A percentile compares a stretch with the other conserved stretches of the same genome.
These are phyloP conservation scores for Arctopsyche grandis DNA, from an alignment of 1,140 invertebrate species.

Conservation along the genomic window DNA sequence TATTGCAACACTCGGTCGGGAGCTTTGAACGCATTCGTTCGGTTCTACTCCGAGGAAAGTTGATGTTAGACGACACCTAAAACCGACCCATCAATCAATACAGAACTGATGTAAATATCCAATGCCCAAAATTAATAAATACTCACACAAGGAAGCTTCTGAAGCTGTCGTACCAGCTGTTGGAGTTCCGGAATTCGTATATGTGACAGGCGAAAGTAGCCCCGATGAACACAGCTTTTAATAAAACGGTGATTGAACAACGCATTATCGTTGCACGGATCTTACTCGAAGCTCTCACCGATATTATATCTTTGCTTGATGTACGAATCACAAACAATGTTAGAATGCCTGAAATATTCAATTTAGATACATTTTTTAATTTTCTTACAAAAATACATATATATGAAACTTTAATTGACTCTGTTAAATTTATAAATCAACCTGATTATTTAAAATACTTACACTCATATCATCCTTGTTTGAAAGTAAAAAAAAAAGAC, in stretches of 20 bases:
- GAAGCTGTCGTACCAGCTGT: conserved; percentile 79
- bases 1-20: conserved; percentile 82
- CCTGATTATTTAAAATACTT: too few species aligned
- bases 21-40: conserved; percentile 71
- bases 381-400: background rate
- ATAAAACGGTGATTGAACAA: conserved; percentile 78
- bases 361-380: conserved; percentile 52
- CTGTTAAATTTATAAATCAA: background rate
- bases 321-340: conserved; percentile 82
- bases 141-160: conserved; percentile 85
- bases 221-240: conserved; percentile 79
- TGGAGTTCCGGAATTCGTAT: conserved; percentile 80
- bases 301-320: conserved; percentile 83
- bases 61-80: conserved; percentile 70
- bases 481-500: background rate
- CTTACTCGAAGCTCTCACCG: conserved; percentile 81
- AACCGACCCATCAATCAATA: conserved; percentile 4
- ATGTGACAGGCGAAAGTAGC: conserved; percentile 83
- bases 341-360: conserved; percentile 69
- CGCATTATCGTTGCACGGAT: conserved; percentile 85
- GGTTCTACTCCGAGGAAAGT: conserved; percentile 54
- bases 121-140: conserved; percentile 23
- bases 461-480: background rate
- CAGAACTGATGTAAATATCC: background rate
- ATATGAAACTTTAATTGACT: background rate